A percentile compares a stretch with the other conserved stretches of the same genome.
phyloP scores from a whole-genome alignment of 2,888 invertebrate genomes.

The Nasonovia ribisnigri region DNA sequence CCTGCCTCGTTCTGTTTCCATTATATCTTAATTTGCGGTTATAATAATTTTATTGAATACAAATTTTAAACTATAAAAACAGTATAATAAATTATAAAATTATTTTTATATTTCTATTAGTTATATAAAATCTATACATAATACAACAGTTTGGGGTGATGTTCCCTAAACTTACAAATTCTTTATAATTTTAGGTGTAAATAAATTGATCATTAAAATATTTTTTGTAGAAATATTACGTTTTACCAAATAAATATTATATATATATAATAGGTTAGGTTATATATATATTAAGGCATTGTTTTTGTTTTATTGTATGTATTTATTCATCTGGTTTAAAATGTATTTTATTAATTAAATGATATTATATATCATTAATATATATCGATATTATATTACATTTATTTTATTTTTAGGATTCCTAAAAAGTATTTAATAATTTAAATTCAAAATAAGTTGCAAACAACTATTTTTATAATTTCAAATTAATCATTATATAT shows the following conservation, averaged over 20 bases:
- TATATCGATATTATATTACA: neutral
- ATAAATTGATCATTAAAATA: neutral
- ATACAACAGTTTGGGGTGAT: neutral
- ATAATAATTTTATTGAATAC: neutral
- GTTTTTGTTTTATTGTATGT: neutral
- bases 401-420: neutral
- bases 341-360: neutral
- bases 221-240: neutral
- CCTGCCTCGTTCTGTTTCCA: too few species aligned
- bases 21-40: neutral
- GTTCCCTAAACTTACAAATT: too few species aligned
- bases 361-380: neutral
- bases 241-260: neutral
- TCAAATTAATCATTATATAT: neutral
- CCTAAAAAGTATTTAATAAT: neutral
- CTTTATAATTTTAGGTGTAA: neutral
- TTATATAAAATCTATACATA: neutral
- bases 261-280: too few species aligned
- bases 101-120: neutral
- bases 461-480: neutral
- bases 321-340: neutral
- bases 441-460: neutral
- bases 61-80: neutral
- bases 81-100: neutral
- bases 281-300: neutral